These are phyloP conservation scores for Papilio xuthus DNA, from an alignment of 1,140 invertebrate genomes.

Conservation along the genomic window DNA sequence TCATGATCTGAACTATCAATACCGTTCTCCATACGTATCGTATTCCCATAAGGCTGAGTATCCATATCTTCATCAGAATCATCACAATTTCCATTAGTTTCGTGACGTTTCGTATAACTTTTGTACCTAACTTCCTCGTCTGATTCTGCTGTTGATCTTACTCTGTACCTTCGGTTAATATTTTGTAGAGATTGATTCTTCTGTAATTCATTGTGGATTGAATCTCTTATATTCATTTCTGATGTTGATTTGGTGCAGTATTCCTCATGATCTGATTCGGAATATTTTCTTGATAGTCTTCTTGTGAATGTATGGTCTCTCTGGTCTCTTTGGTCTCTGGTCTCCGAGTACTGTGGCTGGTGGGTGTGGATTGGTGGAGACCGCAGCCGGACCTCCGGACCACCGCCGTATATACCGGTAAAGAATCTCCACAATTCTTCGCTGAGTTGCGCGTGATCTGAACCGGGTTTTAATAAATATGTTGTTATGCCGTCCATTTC, in stretches of 20 bases:
- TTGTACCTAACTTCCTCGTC: constrained; percentile 66
- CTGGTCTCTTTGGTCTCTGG: constrained; percentile 18
- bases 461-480: constrained; percentile 81
- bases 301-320: constrained; percentile 39
- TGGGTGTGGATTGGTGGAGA: constrained; percentile 47
- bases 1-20: constrained; percentile 69
- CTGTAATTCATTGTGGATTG: constrained; percentile 55
- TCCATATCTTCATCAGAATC: constrained; percentile 69
- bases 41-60: constrained; percentile 49
- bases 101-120: constrained; percentile 57
- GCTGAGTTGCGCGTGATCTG: constrained; percentile 92
- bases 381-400: constrained; percentile 87
- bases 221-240: constrained; percentile 63
- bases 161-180: constrained; percentile 58
- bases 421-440: constrained; percentile 94
- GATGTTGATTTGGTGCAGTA: constrained; percentile 72
- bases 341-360: constrained; percentile 24
- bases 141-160: constrained; percentile 55
- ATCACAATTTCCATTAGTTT: constrained; percentile 67
- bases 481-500: constrained; percentile 65
- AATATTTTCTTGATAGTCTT: constrained; percentile 57
- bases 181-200: constrained; percentile 79
- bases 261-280: constrained; percentile 70
- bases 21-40: constrained; percentile 64
- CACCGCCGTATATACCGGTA: constrained; percentile 91